Evolutionary conservation across 2,113 vertebrate genomes (phyloP).

Genomic region (Sylvietta virens): DNA sequence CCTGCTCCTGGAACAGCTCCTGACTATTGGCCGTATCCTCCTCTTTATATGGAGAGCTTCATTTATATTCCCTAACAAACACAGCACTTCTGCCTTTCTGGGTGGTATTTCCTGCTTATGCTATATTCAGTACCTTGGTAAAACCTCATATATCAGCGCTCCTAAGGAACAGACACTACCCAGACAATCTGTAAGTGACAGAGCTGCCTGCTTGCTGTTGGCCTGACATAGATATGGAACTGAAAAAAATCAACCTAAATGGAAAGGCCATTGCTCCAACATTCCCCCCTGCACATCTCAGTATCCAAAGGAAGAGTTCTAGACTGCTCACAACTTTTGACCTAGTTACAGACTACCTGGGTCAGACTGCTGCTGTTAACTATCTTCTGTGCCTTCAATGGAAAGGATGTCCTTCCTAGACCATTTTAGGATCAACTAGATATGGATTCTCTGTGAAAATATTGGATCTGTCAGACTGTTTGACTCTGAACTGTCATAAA

Average conservation of each 20-base stretch:
- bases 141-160: neutral
- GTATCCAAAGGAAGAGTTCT: neutral
- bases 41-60: neutral
- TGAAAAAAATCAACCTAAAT: neutral
- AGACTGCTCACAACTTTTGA: neutral
- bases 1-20: neutral
- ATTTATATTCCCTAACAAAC: neutral
- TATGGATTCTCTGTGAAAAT: neutral
- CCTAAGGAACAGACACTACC: neutral
- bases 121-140: neutral
- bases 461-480: neutral
- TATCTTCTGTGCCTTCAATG: neutral
- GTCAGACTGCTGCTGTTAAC: neutral
- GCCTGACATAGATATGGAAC: neutral
- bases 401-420: neutral
- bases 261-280: neutral
- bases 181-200: neutral
- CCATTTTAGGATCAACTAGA: neutral
- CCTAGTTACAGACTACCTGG: neutral
- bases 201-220: neutral
- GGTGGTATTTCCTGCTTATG: neutral
- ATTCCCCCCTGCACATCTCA: neutral
- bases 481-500: neutral
- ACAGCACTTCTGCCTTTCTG: neutral
- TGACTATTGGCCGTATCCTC: fast-evolving